These are phyloP conservation scores for Stenopsyche tienmushanensis DNA, from an alignment of 1,140 invertebrate species.

Conservation along the genomic window DNA sequence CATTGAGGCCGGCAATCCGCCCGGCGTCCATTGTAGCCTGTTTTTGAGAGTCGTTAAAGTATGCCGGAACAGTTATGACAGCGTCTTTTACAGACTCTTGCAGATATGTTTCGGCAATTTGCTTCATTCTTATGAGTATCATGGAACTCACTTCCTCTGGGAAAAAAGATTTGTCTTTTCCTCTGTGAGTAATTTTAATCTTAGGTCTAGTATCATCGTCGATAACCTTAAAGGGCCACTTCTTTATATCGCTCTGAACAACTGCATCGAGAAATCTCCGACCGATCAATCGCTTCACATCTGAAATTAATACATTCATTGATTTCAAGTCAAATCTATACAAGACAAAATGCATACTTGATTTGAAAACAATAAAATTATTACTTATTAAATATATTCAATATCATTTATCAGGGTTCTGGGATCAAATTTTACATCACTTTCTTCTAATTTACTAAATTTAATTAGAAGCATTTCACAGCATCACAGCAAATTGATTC, in stretches of 20 bases:
- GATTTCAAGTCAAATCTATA: too few relatives aligned
- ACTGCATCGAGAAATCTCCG: slow-evolving; percentile 69
- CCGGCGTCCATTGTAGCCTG: slow-evolving; percentile 64
- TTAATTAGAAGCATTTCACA: too few relatives aligned
- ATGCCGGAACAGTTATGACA: slow-evolving; percentile 59
- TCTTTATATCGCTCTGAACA: slow-evolving; percentile 71
- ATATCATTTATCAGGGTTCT: neutral
- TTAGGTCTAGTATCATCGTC: slow-evolving; percentile 62
- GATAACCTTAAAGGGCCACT: slow-evolving; percentile 74
- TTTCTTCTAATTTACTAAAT: too few relatives aligned
- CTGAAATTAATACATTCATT: slow-evolving; percentile 6
- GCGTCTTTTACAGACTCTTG: slow-evolving; percentile 64
- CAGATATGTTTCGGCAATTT: slow-evolving; percentile 59
- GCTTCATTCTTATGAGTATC: slow-evolving; percentile 63
- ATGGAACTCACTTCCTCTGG: slow-evolving; percentile 75
- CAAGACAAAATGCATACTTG: neutral
- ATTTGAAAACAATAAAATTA: neutral
- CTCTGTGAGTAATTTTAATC: slow-evolving; percentile 68
- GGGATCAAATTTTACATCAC: neutral
- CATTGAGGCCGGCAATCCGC: slow-evolving; percentile 66
- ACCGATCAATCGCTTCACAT: slow-evolving; percentile 64
- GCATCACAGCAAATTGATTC: too few relatives aligned
- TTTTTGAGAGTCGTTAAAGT: slow-evolving; percentile 59
- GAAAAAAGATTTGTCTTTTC: slow-evolving; percentile 65
- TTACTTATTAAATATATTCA: neutral